Percentiles rank a stretch among this genome's conserved stretches.
Conservation (phyloP, 2,888 invertebrate genomes). For the Gisinianus flammeolus region DNA sequence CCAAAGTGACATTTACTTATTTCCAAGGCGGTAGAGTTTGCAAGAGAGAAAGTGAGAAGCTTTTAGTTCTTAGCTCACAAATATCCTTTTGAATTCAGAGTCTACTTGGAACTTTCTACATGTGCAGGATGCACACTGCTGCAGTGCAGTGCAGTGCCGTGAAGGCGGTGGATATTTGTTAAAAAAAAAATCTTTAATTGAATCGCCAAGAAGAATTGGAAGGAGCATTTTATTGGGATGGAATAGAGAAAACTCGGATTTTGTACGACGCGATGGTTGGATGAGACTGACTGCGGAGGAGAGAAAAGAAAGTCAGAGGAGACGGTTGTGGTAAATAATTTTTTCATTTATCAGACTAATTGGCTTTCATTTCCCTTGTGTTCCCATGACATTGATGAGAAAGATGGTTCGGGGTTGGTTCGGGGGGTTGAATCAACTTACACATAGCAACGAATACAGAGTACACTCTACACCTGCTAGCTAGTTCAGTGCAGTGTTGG, state of each 20-base stretch:
- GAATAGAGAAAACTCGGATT: no score
- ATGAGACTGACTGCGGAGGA: not conserved
- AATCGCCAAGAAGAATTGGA: no score
- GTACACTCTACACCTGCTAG: not conserved
- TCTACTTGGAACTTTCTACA: no score
- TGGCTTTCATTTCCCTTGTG: constrained; percentile 36
- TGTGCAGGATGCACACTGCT: no score
- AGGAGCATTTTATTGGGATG: no score
- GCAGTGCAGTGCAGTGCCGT: no score
- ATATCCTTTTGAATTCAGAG: no score
- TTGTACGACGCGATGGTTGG: not conserved
- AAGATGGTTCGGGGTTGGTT: not conserved
- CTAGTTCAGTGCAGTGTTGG: not conserved
- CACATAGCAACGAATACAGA: not conserved
- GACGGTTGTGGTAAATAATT: constrained; percentile 12
- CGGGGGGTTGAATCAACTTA: no score
- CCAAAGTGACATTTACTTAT: constrained; percentile 21
- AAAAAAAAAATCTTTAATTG: no score
- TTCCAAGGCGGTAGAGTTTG: not conserved
- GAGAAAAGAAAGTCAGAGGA: constrained; percentile 4
- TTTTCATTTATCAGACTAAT: constrained; percentile 34
- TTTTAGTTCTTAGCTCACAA: not conserved
- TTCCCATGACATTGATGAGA: constrained; percentile 29
- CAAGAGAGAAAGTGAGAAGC: not conserved
- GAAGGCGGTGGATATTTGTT: no score